Evolutionary conservation across 2,797 vertebrate genomes (phyloP).

Genomic region (Telmatherina bonti): DNA sequence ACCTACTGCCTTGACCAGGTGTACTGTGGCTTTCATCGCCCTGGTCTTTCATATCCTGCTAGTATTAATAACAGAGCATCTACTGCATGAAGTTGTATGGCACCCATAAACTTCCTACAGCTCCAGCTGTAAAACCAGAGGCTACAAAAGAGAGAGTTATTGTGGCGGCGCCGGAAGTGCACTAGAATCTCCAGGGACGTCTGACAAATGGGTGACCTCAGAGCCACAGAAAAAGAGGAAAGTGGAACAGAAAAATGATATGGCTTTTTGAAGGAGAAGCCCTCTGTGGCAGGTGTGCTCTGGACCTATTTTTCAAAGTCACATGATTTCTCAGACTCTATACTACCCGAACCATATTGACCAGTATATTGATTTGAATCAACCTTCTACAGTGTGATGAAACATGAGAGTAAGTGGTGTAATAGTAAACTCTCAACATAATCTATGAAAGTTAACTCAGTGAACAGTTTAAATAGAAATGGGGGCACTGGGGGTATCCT

Average conservation of each 20-base stretch:
- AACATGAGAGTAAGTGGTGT: constrained; percentile 63
- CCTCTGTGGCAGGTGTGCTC: constrained; percentile 62
- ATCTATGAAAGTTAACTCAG: constrained; percentile 69
- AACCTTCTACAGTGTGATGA: constrained; percentile 68
- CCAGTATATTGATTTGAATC: constrained; percentile 68
- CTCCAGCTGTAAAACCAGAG: constrained; percentile 66
- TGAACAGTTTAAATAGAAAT: constrained; percentile 72
- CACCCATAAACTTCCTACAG: constrained; percentile 68
- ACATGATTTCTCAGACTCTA: constrained; percentile 61
- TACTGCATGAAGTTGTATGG: constrained; percentile 65
- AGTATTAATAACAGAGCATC: constrained; percentile 60
- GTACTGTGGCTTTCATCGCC: constrained; percentile 52
- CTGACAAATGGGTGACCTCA: constrained; percentile 70
- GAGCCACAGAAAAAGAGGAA: constrained; percentile 50
- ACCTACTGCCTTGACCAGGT: constrained; percentile 52
- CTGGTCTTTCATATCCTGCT: constrained; percentile 69
- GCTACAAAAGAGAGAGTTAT: constrained; percentile 66
- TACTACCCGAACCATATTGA: constrained; percentile 64
- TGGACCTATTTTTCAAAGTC: constrained; percentile 77
- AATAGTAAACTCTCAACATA: constrained; percentile 62
- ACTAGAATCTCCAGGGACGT: constrained; percentile 58
- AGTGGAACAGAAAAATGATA: constrained; percentile 59
- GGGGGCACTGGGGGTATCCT: constrained; percentile 67
- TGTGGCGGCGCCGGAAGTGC: constrained; percentile 45
- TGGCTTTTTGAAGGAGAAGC: constrained; percentile 58